Evolutionary conservation across 2,797 vertebrate species (phyloP).

Genomic region (Lepilemur septentrionalis): DNA sequence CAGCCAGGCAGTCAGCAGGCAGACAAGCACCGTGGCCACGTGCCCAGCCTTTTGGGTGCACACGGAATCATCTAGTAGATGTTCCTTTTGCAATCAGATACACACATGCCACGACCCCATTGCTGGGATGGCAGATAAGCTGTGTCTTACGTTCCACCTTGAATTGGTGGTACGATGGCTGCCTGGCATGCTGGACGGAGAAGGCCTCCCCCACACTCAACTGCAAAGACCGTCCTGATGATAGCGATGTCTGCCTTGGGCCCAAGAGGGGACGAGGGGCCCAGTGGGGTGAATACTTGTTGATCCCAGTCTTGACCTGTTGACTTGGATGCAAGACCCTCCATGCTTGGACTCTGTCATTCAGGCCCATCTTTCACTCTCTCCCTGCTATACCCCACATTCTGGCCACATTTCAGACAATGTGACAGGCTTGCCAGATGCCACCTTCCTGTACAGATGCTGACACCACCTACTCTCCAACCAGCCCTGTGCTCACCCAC

Average conservation of each 20-base stretch:
- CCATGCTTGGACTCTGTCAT: background rate
- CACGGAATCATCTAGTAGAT: background rate
- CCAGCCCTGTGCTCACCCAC: background rate
- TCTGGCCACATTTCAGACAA: background rate
- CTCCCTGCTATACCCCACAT: background rate
- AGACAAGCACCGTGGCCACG: accelerated
- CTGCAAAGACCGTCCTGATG: background rate
- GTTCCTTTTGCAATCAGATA: background rate
- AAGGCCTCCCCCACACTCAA: accelerated
- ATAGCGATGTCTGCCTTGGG: background rate
- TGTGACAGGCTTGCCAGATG: accelerated
- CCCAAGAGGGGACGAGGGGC: background rate
- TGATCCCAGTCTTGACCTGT: background rate
- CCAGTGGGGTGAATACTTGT: background rate
- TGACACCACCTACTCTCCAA: too few relatives aligned
- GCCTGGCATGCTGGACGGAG: background rate
- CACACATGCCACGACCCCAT: accelerated
- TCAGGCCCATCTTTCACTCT: background rate
- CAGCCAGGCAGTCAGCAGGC: background rate
- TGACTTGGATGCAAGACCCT: background rate
- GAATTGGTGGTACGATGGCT: background rate
- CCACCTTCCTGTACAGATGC: background rate
- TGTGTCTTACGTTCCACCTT: background rate
- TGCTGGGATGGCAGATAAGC: background rate
- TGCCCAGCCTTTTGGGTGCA: background rate